These are phyloP conservation scores for Hemibagrus wyckioides DNA, from an alignment of 2,113 vertebrate genomes.

Conservation along the genomic window DNA sequence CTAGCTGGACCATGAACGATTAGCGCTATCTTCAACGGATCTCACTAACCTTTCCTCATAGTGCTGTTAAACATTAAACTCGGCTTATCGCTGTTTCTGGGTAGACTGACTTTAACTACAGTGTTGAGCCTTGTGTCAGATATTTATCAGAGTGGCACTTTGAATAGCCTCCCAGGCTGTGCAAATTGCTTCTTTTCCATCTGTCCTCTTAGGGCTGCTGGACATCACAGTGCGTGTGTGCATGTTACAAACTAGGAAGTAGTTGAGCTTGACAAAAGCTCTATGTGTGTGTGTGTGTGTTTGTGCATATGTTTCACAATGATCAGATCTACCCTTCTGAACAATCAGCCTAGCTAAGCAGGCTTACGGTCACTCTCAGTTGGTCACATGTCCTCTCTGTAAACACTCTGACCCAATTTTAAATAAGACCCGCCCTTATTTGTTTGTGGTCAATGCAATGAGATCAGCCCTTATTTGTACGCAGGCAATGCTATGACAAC, in stretches of 20 bases:
- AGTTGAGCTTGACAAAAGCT: background rate
- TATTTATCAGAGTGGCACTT: conserved; percentile 32
- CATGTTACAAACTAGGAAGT: background rate
- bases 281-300: background rate
- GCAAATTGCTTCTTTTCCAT: conserved; percentile 31
- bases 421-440: conserved; percentile 33
- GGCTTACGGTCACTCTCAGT: conserved; percentile 1
- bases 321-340: background rate
- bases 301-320: background rate
- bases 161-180: conserved; percentile 27
- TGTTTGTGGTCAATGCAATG: conserved; percentile 30
- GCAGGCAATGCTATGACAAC: conserved; percentile 31
- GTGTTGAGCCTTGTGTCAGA: background rate
- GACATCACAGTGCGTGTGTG: background rate
- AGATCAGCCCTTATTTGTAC: conserved; percentile 36
- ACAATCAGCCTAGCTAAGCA: background rate
- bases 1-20: background rate
- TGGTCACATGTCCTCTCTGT: conserved; percentile 14
- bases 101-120: conserved; percentile 26
- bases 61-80: conserved; percentile 50
- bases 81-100: conserved; percentile 34
- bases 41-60: conserved; percentile 41
- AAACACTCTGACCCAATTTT: conserved; percentile 32
- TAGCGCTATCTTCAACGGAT: conserved; percentile 7
- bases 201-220: conserved; percentile 1